Percentiles rank a stretch among this genome's conserved stretches.
phyloP scores from a whole-genome alignment of 2,797 vertebrate genomes.

The Gymnocypris eckloni region DNA sequence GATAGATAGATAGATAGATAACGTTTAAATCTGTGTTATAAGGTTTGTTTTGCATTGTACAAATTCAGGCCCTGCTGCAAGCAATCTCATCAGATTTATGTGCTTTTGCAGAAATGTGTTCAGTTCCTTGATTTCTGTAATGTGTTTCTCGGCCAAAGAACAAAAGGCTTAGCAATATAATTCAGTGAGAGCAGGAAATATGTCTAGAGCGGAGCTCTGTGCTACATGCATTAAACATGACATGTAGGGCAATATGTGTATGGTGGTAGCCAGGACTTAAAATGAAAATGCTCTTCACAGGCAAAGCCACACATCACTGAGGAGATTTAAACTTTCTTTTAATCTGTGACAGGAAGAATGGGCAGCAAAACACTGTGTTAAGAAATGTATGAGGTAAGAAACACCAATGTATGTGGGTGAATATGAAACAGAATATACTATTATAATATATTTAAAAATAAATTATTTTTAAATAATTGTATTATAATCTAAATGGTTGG shows the following conservation, averaged over 20 bases:
- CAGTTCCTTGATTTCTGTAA: constrained; percentile 1
- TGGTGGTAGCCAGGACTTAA: constrained; percentile 9
- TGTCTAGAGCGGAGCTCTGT: constrained; percentile 15
- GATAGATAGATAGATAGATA: neutral
- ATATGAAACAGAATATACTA: neutral
- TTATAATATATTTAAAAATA: neutral
- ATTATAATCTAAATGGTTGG: neutral
- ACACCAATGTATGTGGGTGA: neutral
- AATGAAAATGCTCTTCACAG: constrained; percentile 16
- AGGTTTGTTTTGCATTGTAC: neutral
- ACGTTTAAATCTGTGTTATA: neutral
- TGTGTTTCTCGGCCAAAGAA: constrained; percentile 22
- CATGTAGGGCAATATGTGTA: constrained; percentile 1
- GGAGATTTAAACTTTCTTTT: constrained; percentile 17
- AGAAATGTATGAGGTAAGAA: neutral
- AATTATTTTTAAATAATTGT: neutral
- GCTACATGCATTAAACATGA: constrained; percentile 38
- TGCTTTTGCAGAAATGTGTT: constrained; percentile 44
- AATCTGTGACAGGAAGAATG: constrained; percentile 38
- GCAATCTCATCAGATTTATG: constrained; percentile 60
- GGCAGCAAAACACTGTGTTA: neutral
- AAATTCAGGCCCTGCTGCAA: neutral
- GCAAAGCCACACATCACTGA: neutral
- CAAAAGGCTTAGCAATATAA: constrained; percentile 52
- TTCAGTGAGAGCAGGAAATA: constrained; percentile 55